Evolutionary conservation across 2,113 vertebrate species (phyloP).

Genomic region (Todiramphus saurophagus): DNA sequence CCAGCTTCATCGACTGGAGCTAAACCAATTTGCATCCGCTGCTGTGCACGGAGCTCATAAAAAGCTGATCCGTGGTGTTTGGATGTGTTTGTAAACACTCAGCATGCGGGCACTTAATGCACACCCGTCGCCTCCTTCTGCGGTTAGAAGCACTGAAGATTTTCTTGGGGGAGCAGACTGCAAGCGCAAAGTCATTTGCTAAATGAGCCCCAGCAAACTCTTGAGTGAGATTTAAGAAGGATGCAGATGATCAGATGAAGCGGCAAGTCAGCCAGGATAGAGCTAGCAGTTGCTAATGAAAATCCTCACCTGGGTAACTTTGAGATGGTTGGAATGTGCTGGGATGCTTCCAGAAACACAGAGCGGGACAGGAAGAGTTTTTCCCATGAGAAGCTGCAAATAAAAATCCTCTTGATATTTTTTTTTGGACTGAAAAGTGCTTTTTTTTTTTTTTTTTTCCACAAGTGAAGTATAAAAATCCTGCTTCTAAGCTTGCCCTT

Average conservation of each 20-base stretch:
- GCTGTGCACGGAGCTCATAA: fast-evolving
- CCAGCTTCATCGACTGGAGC: neutral
- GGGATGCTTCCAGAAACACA: neutral
- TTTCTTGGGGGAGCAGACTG: neutral
- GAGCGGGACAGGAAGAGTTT: neutral
- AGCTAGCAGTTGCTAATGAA: neutral
- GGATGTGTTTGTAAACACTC: conserved; percentile 29
- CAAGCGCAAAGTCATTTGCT: fast-evolving
- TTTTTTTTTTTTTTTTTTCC: too few species aligned
- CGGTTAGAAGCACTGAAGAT: neutral
- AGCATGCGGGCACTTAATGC: neutral
- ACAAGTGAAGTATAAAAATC: neutral
- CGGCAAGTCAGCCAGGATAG: neutral
- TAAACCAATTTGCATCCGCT: neutral
- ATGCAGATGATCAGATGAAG: neutral
- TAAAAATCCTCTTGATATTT: neutral
- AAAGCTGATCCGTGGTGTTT: neutral
- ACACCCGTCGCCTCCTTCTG: neutral
- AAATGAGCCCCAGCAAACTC: neutral
- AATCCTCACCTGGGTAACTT: neutral
- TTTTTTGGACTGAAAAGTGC: neutral
- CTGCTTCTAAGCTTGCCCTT: fast-evolving
- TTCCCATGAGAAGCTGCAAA: fast-evolving
- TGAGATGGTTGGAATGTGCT: neutral
- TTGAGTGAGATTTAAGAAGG: neutral